These are phyloP conservation scores for Miniopterus natalensis DNA, from an alignment of 2,113 vertebrate species.

Conservation along the genomic window DNA sequence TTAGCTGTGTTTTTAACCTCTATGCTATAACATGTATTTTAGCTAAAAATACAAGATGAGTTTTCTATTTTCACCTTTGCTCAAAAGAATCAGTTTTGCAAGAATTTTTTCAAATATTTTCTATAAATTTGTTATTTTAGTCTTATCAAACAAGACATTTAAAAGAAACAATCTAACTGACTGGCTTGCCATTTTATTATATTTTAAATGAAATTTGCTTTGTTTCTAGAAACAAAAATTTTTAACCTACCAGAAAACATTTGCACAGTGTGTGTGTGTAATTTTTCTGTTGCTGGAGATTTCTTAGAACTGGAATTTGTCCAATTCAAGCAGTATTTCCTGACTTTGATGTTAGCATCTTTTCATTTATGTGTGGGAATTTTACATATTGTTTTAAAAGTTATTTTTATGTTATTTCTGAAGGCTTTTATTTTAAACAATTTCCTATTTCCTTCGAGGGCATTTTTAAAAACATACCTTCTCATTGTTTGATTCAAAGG, in stretches of 20 bases:
- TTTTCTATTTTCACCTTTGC: not conserved
- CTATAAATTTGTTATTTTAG: not conserved
- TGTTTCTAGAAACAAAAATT: not conserved
- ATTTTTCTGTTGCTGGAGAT: not conserved
- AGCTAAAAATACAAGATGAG: not conserved
- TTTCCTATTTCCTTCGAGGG: not conserved
- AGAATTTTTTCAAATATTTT: not conserved
- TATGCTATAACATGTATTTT: not conserved
- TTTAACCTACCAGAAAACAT: not conserved
- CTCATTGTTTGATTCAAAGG: not conserved
- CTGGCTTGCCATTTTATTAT: not conserved
- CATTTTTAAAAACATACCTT: not conserved
- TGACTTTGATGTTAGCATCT: not conserved
- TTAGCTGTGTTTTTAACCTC: not conserved
- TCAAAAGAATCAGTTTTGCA: not conserved
- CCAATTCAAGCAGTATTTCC: not conserved
- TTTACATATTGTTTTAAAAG: not conserved
- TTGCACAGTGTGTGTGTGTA: not conserved
- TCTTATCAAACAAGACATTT: not conserved
- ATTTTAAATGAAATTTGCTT: not conserved
- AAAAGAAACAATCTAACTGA: not conserved
- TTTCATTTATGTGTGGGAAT: not conserved
- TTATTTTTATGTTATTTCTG: not conserved
- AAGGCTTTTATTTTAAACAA: constrained; percentile 12
- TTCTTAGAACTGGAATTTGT: not conserved